Percentiles rank a stretch among this genome's conserved stretches.
Conservation (phyloP, 2,888 invertebrate species). For the Philereme vetulata region DNA sequence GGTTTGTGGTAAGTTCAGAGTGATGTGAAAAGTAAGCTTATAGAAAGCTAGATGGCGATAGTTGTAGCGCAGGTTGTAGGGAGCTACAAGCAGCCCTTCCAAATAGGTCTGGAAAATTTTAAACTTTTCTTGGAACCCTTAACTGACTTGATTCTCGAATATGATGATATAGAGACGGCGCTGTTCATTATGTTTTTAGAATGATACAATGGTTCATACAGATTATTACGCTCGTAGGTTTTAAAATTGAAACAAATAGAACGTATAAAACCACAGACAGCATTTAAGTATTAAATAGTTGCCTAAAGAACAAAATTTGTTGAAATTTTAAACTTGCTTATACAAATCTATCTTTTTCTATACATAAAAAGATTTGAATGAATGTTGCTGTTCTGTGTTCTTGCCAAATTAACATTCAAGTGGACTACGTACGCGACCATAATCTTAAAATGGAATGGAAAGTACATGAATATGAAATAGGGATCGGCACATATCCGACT, state of each 20-base stretch:
- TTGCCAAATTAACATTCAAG: background rate
- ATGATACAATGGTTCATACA: no score
- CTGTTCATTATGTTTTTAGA: background rate
- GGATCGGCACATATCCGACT: constrained; percentile 41
- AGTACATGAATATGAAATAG: constrained; percentile 29
- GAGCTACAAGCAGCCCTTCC: background rate
- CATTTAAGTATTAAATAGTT: no score
- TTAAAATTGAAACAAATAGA: no score
- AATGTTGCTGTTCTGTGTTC: background rate
- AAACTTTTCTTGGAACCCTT: background rate
- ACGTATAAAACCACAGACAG: no score
- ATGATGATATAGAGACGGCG: background rate
- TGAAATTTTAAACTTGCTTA: no score
- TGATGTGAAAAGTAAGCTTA: constrained; percentile 2
- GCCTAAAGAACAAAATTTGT: no score
- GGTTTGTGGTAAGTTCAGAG: no score
- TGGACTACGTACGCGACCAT: background rate
- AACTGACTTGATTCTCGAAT: background rate
- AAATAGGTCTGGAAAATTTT: background rate
- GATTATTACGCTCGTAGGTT: no score
- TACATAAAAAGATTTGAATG: no score
- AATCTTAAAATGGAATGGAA: background rate
- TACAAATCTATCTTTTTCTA: no score
- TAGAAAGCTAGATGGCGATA: constrained; percentile 17
- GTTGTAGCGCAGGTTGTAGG: background rate